Evolutionary conservation across 2,888 invertebrate genomes (phyloP).

Genomic region (Scelioninae gen. 1): DNA sequence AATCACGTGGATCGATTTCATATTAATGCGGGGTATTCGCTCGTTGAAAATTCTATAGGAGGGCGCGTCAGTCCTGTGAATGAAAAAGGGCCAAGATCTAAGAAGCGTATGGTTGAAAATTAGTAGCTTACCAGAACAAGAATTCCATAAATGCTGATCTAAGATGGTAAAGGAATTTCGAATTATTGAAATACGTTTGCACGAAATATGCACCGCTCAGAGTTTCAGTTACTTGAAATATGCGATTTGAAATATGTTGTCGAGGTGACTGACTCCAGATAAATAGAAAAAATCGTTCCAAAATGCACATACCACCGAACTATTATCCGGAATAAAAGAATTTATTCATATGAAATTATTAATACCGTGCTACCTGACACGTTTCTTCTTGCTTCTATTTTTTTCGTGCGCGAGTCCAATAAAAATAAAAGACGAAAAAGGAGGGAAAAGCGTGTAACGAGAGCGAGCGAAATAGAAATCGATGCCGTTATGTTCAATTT

Average conservation of each 20-base stretch:
- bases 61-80: conserved; percentile 16
- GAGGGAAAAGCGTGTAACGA: not conserved
- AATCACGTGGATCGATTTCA: conserved; percentile 49
- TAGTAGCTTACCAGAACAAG: conserved; percentile 63
- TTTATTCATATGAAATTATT: conserved; percentile 58
- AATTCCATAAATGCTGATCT: conserved; percentile 68
- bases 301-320: conserved; percentile 51
- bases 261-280: conserved; percentile 57
- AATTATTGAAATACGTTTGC: conserved; percentile 67
- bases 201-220: conserved; percentile 57
- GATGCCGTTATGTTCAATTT: conserved; percentile 45
- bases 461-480: conserved; percentile 16
- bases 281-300: conserved; percentile 57
- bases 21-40: conserved; percentile 48
- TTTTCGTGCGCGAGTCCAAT: not conserved
- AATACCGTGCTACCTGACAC: conserved; percentile 36
- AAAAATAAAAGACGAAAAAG: conserved; percentile 19
- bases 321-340: conserved; percentile 55
- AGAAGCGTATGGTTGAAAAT: conserved; percentile 62
- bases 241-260: conserved; percentile 66
- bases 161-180: conserved; percentile 62
- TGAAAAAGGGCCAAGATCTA: conserved; percentile 54
- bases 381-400: not conserved
- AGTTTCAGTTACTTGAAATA: conserved; percentile 67
- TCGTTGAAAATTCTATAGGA: conserved; percentile 34